Base-by-base conservation (phyloP, 2,888 invertebrate genomes). In the Arge pagana region DNA sequence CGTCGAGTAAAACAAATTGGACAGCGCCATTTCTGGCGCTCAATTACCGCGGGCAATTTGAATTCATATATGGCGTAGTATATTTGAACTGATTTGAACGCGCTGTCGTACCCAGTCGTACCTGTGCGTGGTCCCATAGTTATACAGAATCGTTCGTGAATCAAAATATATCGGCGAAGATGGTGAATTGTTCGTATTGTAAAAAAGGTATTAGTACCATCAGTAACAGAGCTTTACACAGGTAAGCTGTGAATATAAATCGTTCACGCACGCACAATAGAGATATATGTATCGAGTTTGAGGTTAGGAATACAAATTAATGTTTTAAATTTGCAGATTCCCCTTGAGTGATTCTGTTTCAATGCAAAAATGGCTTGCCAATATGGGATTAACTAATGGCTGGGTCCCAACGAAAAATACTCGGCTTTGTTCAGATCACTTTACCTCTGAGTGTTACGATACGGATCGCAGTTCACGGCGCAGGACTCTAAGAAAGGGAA, bases 1-100 rank as follows among this genome's bases (percentile, higher is more conserved):
- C n/a, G n/a, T n/a, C n/a, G 36, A 36, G 36, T 15, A 19, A 36
- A 39, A 39, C 39, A 21, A 21, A 23, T 39, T 21, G 39, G 24
- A 23, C 26, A 24, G 24, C 40, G 40, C 24, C 40, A 40, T 40
- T 40, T 40, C 16, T 3, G 40, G 21, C 5, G 3, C 40, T 6
- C 15, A 39, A 8, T 40, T 26, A 15, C 4, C 11, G 40, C 40
- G 26, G 24, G 26, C 26, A 40, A 16, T 40, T 40, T 10, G 16
- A 40, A 40, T 19, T n/a, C 11, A 19, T 21, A 37, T 18, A 6
- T 7, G 16, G 10, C 35, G 16, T 5, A 7, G 15, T 8, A 16
- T 35, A 6, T 13, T 35, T n/a, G 35, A 15, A 3, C 1, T 8
- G 4, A 18, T 6, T 35, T 35, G 15, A 18, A 6, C 10, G 16